A percentile compares a stretch with the other conserved stretches of the same genome.
Conservation (phyloP, 2,797 vertebrate species). For the Sparidentex hasta region DNA sequence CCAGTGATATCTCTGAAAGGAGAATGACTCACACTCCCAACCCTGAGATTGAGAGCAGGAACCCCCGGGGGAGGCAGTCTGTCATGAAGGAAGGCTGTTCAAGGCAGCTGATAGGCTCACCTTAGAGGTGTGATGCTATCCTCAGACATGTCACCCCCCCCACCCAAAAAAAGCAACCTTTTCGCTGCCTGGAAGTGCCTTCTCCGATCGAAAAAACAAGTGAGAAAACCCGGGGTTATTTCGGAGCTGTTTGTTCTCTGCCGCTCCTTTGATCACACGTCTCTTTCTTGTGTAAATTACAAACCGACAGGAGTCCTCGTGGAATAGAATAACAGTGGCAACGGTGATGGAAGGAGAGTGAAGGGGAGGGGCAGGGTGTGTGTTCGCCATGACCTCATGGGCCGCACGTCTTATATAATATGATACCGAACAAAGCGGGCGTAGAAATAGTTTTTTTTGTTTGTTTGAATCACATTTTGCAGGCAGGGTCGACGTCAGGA, state of each 20-base stretch:
- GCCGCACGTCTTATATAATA: constrained; percentile 7
- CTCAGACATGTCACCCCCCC: constrained; percentile 64
- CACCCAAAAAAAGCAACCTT: constrained; percentile 51
- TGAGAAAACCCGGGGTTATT: constrained; percentile 65
- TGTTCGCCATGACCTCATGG: constrained; percentile 16
- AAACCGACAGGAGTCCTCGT: constrained; percentile 47
- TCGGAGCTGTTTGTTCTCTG: constrained; percentile 58
- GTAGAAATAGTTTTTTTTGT: neutral
- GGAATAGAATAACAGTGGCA: constrained; percentile 41
- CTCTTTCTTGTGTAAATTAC: constrained; percentile 76
- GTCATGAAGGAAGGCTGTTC: constrained; percentile 69
- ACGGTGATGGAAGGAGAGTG: constrained; percentile 8
- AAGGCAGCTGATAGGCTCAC: constrained; percentile 74
- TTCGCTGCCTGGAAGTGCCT: constrained; percentile 36
- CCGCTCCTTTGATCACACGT: constrained; percentile 65
- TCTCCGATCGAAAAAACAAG: constrained; percentile 34
- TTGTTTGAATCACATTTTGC: neutral
- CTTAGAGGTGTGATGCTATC: constrained; percentile 75
- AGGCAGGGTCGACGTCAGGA: neutral
- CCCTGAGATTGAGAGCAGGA: constrained; percentile 53
- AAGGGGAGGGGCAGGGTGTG: constrained; percentile 10
- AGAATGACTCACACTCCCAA: constrained; percentile 72
- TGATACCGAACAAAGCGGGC: neutral
- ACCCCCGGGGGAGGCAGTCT: constrained; percentile 73
- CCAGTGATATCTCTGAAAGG: constrained; percentile 55